Conservation (phyloP, 2,113 vertebrate species). For the Colius striatus region DNA sequence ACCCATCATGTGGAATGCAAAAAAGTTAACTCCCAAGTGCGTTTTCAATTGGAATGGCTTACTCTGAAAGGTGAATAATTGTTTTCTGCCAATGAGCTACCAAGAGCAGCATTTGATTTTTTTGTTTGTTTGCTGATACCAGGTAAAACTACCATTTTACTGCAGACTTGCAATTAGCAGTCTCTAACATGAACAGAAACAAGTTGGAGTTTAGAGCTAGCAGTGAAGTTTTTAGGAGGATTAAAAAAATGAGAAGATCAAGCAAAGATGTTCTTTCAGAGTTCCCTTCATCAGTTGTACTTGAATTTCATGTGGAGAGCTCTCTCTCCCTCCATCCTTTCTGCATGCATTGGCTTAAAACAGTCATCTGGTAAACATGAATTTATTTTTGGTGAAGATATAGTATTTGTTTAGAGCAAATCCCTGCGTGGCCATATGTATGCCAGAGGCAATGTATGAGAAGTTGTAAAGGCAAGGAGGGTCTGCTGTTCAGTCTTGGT, state of each 20-base stretch:
- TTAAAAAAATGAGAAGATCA: too few species aligned
- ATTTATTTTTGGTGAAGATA: neutral
- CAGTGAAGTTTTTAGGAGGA: fast-evolving
- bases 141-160: neutral
- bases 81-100: neutral
- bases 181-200: neutral
- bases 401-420: neutral
- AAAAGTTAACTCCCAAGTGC: neutral
- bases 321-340: neutral
- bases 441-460: neutral
- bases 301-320: neutral
- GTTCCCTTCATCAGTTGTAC: neutral
- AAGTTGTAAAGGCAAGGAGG: neutral
- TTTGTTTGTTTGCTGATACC: neutral
- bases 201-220: neutral
- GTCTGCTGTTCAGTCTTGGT: slow-evolving; percentile 9
- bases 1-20: fast-evolving
- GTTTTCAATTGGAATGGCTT: neutral
- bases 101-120: neutral
- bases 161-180: neutral
- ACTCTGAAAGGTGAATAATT: neutral
- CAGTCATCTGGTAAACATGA: neutral
- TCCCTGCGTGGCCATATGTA: neutral
- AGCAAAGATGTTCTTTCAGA: neutral
- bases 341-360: neutral